Conservation (phyloP, 2,113 vertebrate genomes). For the Cricetomys ansorgei region DNA sequence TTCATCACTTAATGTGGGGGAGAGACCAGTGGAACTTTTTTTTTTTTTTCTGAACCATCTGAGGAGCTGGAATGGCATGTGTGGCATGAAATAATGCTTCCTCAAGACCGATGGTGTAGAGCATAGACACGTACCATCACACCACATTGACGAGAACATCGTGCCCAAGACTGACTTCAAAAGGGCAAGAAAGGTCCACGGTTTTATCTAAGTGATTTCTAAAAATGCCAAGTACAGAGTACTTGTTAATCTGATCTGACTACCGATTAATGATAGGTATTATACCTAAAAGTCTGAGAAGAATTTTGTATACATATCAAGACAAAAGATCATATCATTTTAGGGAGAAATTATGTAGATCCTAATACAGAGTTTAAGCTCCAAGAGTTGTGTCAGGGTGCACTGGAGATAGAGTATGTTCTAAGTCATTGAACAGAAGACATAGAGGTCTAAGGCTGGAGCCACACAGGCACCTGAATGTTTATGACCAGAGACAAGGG, state of each 20-base stretch:
- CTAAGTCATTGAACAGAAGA: background rate
- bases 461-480: background rate
- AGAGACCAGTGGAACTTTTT: background rate
- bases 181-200: background rate
- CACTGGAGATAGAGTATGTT: background rate
- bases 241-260: background rate
- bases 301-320: background rate
- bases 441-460: background rate
- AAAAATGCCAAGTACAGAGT: background rate
- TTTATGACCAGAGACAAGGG: background rate
- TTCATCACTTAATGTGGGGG: background rate
- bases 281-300: background rate
- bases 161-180: background rate
- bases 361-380: background rate
- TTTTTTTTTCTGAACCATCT: background rate
- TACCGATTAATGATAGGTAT: background rate
- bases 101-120: background rate
- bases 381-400: background rate
- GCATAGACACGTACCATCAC: background rate
- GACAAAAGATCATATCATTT: background rate
- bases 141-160: background rate
- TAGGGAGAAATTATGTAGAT: background rate
- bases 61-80: background rate
- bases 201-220: background rate
- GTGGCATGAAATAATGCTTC: background rate